Conservation (phyloP, 2,113 vertebrate species). For the Smithornis capensis region DNA sequence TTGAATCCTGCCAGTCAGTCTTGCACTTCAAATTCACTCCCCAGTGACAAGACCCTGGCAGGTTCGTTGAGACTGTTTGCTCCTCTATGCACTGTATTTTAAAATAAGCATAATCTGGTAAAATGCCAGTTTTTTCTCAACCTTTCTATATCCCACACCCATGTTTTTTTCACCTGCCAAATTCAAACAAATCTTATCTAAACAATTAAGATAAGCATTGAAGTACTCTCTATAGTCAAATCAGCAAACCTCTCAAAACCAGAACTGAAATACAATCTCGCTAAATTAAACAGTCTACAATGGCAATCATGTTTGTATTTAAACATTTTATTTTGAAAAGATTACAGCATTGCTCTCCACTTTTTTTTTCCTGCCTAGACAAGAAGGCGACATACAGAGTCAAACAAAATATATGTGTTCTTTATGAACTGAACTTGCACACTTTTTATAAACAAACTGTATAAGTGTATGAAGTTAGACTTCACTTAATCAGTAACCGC, state of each 20-base stretch:
- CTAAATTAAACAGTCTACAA: constrained; percentile 84
- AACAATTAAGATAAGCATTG: constrained; percentile 75
- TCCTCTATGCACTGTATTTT: constrained; percentile 34
- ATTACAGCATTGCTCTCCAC: constrained; percentile 83
- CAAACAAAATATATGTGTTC: constrained; percentile 78
- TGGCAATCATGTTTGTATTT: constrained; percentile 87
- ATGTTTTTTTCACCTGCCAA: constrained; percentile 75
- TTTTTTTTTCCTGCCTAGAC: constrained; percentile 83
- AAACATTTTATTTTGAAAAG: constrained; percentile 90
- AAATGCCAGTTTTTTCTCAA: constrained; percentile 41
- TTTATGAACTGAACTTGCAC: constrained; percentile 67
- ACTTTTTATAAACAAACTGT: constrained; percentile 70
- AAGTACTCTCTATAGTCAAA: constrained; percentile 68
- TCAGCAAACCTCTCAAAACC: constrained; percentile 74
- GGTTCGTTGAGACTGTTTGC: constrained; percentile 55
- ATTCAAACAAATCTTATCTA: constrained; percentile 76
- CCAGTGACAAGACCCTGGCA: not conserved
- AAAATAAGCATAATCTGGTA: constrained; percentile 60
- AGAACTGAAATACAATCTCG: constrained; percentile 81
- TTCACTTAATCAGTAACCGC: constrained; percentile 70
- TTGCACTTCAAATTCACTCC: not conserved
- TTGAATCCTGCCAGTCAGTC: not conserved
- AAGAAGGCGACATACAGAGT: constrained; percentile 85
- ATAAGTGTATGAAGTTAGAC: constrained; percentile 68
- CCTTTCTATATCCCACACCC: constrained; percentile 60